Evolutionary conservation across 2,888 invertebrate species (phyloP).

Genomic region (Ectemnius lituratus): DNA sequence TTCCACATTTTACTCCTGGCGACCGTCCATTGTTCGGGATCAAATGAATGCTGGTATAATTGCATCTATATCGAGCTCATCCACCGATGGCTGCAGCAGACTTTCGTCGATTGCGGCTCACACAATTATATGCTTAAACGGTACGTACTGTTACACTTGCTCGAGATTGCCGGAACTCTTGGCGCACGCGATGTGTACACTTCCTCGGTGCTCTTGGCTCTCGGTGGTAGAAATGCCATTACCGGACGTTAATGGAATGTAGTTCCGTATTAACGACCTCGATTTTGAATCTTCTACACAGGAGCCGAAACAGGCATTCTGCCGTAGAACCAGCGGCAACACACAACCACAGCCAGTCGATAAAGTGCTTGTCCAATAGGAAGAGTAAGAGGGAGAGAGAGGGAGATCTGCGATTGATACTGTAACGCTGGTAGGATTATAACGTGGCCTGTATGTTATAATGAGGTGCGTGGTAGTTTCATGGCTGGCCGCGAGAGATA

Average conservation of each 20-base stretch:
- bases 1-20: too few species aligned
- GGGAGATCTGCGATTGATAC: slow-evolving; percentile 69
- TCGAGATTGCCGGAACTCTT: neutral
- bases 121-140: too few species aligned
- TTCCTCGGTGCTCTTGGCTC: slow-evolving; percentile 31
- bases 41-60: too few species aligned
- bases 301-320: slow-evolving; percentile 54
- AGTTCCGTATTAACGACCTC: slow-evolving; percentile 62
- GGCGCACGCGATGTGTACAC: slow-evolving; percentile 6
- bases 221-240: slow-evolving; percentile 58
- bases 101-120: too few species aligned
- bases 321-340: slow-evolving; percentile 1
- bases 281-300: slow-evolving; percentile 61
- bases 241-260: slow-evolving; percentile 66
- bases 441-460: slow-evolving; percentile 69
- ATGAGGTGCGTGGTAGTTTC: slow-evolving; percentile 71
- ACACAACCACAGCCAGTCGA: too few species aligned
- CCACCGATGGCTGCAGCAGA: too few species aligned
- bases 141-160: slow-evolving; percentile 12
- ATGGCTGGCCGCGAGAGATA: slow-evolving; percentile 71
- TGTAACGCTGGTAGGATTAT: slow-evolving; percentile 70
- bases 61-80: too few species aligned
- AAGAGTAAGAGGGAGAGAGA: slow-evolving; percentile 42
- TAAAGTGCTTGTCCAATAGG: neutral
- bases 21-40: too few species aligned